phyloP scores from a whole-genome alignment of 2,113 vertebrate genomes.

The Arothron firmamentum region DNA sequence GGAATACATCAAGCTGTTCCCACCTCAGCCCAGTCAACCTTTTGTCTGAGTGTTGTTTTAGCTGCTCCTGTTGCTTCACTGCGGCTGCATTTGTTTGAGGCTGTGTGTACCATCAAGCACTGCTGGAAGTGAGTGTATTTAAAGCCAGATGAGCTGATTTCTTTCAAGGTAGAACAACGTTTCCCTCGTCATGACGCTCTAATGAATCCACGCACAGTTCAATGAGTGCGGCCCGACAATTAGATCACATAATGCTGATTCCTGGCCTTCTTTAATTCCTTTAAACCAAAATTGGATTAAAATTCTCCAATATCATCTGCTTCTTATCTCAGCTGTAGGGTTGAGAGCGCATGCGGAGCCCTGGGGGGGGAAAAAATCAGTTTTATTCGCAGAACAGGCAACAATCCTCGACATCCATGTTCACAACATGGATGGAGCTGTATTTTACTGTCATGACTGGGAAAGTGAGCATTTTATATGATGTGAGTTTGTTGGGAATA shows the following conservation, averaged over 20 bases:
- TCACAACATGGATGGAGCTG: not conserved
- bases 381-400: not conserved
- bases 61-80: not conserved
- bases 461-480: not conserved
- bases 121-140: not conserved
- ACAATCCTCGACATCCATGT: not conserved
- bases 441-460: not conserved
- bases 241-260: conserved; percentile 1
- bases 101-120: not conserved
- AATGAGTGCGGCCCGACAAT: conserved; percentile 4
- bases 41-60: conserved; percentile 51
- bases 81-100: conserved; percentile 20
- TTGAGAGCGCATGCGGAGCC: conserved; percentile 1
- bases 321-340: not conserved
- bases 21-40: conserved; percentile 65
- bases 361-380: conserved; percentile 12
- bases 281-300: not conserved
- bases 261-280: not conserved
- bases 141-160: no score
- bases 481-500: not conserved
- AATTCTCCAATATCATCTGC: not conserved
- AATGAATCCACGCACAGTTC: not conserved
- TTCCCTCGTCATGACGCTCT: no score
- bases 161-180: not conserved
- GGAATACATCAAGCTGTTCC: conserved; percentile 90